Conservation (phyloP, 2,113 vertebrate species). For the Mus spicilegus region DNA sequence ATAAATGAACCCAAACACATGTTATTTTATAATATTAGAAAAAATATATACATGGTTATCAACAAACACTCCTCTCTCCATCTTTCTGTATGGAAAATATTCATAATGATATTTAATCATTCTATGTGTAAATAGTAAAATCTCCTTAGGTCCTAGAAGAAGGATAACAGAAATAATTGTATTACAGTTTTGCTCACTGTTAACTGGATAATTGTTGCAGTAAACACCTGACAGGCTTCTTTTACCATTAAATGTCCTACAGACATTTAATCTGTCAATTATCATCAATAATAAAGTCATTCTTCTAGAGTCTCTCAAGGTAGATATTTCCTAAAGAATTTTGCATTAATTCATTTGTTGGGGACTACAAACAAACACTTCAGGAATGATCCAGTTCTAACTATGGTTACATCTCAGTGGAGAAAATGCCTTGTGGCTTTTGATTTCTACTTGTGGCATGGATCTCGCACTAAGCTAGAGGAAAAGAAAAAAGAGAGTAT, state of each 20-base stretch:
- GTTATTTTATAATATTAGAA: conserved; percentile 5
- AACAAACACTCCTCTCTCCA: background rate
- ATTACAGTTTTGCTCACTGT: background rate
- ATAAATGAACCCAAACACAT: background rate
- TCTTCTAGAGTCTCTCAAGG: background rate
- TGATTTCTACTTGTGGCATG: background rate
- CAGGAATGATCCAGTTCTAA: background rate
- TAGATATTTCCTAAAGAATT: background rate
- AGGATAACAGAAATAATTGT: background rate
- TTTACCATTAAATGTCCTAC: background rate
- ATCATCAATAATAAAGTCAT: background rate
- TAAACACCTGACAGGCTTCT: background rate
- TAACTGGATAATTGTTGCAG: background rate
- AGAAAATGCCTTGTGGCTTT: background rate
- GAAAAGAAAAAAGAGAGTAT: background rate
- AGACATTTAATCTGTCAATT: conserved; percentile 27
- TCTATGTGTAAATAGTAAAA: background rate
- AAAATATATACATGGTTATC: background rate
- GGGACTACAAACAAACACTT: background rate
- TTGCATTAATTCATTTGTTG: background rate
- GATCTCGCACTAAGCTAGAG: background rate
- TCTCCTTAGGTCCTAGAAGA: background rate
- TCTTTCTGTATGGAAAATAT: background rate
- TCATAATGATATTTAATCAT: conserved; percentile 32
- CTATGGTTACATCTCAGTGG: background rate